Evolutionary conservation across 1,140 invertebrate species (phyloP), one percentile per base, ranked within the genome.

Genomic region (Sinella curviseta): DNA sequence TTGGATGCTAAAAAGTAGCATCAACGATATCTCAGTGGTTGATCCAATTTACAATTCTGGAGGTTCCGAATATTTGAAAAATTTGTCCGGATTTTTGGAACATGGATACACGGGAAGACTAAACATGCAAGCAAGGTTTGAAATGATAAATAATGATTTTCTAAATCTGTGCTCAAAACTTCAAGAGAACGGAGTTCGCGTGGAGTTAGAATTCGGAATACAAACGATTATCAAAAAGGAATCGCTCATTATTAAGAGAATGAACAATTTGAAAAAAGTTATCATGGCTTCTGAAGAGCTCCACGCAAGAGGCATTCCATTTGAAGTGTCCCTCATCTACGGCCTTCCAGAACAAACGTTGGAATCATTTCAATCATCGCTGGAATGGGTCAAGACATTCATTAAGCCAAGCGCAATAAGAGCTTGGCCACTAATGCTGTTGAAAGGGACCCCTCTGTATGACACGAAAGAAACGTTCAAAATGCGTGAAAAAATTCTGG

Each of bases 41-140:
- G 77, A 78, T 30, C 77, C 77, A 28, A 70, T 78, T 77, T 77
- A 35, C n/a, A 78, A 78, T 78, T 78, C 77, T 8, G 60, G 77
- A 4, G 60, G 77, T 4, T 16, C 2, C 67, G 31, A 39, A n/a
- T 31, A 70, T 48, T 74, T 74, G 17, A 4, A 74, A 31, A 34
- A 16, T 17, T 33, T 36, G 12, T 8, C 12, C 14, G 24, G 30
- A 20, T 78, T 78, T 26, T 16, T 70, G 4, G 12, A 24, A 24
- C 14, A n/a, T 28, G 28, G 33, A 39, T 78, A 70, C 60, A 78
- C 31, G 24, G 77, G 60, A 16, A 55, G 77, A 26, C 65, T 78
- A 3, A 67, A 55, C n/a, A 30, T 78, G 30, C 57, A 78, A 39
- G 31, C 65, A 8, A 8, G 77, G 16, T 73, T 78, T 35, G 77